These are phyloP conservation scores for Falcaria lacertinaria DNA, from an alignment of 2,888 invertebrate genomes.

Conservation along the genomic window DNA sequence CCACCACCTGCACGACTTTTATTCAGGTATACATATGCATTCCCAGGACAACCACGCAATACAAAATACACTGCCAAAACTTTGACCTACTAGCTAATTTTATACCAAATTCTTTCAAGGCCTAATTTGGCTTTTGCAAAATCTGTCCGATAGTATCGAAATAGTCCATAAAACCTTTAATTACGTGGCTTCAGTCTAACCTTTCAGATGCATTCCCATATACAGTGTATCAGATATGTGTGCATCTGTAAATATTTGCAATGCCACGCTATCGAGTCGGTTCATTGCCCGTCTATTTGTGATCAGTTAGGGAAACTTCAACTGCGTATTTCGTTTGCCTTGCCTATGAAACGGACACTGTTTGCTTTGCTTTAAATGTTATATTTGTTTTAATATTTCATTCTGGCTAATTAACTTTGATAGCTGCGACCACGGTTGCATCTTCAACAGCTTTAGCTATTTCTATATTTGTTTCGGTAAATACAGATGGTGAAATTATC, in stretches of 20 bases:
- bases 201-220: background rate
- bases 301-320: conserved; percentile 47
- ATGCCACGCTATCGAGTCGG: conserved; percentile 40
- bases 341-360: conserved; percentile 17
- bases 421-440: background rate
- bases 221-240: conserved; percentile 3
- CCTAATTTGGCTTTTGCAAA: background rate
- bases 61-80: background rate
- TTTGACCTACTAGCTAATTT: background rate
- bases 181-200: no score
- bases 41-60: no score
- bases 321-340: conserved; percentile 23
- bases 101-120: background rate
- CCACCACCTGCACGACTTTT: no score
- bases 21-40: no score
- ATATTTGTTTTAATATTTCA: conserved; percentile 8
- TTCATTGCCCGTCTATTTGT: conserved; percentile 69
- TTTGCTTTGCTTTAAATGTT: background rate
- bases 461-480: no score
- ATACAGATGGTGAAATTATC: no score
- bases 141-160: background rate
- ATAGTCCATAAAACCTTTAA: no score
- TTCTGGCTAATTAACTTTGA: background rate
- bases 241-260: conserved; percentile 66
- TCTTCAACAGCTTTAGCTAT: background rate